A percentile compares a stretch with the other conserved stretches of the same genome.
Evolutionary conservation across 2,888 invertebrate genomes (phyloP).

Genomic region (Antheraea yamamai): DNA sequence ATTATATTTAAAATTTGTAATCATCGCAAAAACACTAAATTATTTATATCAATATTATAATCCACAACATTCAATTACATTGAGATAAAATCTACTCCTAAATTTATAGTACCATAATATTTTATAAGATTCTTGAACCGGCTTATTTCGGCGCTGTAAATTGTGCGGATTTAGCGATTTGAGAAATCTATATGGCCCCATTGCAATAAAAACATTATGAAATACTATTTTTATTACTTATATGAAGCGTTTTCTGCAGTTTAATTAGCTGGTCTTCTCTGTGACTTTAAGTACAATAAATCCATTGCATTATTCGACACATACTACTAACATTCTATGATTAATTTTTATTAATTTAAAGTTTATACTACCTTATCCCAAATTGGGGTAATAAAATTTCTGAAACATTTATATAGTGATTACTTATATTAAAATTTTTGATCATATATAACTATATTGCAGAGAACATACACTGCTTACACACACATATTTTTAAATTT

Average conservation of each 20-base stretch:
- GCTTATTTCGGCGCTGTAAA: slow-evolving; percentile 29
- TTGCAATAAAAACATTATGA: slow-evolving; percentile 57
- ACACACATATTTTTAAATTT: neutral
- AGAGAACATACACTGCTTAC: neutral
- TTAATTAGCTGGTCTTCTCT: slow-evolving; percentile 44
- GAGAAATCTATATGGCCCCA: slow-evolving; percentile 63
- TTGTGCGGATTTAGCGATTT: slow-evolving; percentile 27
- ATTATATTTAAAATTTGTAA: slow-evolving; percentile 3
- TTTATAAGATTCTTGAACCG: neutral
- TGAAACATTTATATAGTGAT: slow-evolving; percentile 41
- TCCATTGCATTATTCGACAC: slow-evolving; percentile 51
- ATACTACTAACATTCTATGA: slow-evolving; percentile 54
- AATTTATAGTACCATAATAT: slow-evolving; percentile 20
- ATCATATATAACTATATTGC: neutral
- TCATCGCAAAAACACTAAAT: slow-evolving; percentile 17
- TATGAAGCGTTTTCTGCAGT: slow-evolving; percentile 57
- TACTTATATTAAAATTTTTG: slow-evolving; percentile 1
- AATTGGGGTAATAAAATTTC: slow-evolving; percentile 74
- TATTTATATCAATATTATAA: slow-evolving; percentile 16
- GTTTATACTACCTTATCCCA: slow-evolving; percentile 63
- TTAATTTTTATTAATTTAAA: slow-evolving; percentile 56
- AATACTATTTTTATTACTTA: slow-evolving; percentile 52
- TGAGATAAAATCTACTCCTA: slow-evolving; percentile 12
- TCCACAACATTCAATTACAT: slow-evolving; percentile 16
- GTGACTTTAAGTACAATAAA: slow-evolving; percentile 68